phyloP scores from a whole-genome alignment of 2,113 vertebrate genomes.

The Corapipo altera region DNA sequence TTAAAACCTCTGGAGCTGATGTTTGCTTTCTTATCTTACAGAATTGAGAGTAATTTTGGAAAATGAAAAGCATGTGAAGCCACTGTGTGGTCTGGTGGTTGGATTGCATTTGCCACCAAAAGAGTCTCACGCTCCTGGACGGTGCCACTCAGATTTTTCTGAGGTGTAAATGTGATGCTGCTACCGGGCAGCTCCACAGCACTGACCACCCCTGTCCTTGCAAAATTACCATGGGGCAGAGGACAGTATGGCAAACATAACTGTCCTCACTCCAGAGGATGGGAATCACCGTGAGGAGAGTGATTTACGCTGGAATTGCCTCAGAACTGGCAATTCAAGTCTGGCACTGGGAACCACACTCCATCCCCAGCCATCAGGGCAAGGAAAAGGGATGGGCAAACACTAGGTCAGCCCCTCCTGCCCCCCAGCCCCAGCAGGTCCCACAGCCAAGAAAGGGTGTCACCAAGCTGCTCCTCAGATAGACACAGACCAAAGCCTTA shows the following conservation, averaged over 20 bases:
- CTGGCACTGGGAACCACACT: not conserved
- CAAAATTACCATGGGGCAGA: not conserved
- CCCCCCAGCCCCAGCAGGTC: not conserved
- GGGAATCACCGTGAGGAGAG: rapidly evolving
- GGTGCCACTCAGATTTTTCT: not conserved
- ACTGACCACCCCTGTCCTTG: not conserved
- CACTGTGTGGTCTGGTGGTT: rapidly evolving
- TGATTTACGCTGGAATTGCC: not conserved
- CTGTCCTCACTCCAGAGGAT: not conserved
- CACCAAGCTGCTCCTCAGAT: not conserved
- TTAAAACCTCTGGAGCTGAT: not conserved
- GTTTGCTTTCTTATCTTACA: not conserved
- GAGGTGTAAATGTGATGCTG: not conserved
- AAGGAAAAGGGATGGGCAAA: not conserved
- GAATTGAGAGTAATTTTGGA: not conserved
- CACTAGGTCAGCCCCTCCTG: not conserved
- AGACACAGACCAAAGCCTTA: not conserved
- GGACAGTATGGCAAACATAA: not conserved
- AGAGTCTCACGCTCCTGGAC: not conserved
- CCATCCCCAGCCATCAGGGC: rapidly evolving
- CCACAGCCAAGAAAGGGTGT: not conserved
- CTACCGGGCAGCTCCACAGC: not conserved
- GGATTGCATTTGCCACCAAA: not conserved
- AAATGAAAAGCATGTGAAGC: not conserved
- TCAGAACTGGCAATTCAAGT: not conserved